phyloP scores from a whole-genome alignment of 64 coral and sea anemone species.

The Pocillopora verrucosa region DNA sequence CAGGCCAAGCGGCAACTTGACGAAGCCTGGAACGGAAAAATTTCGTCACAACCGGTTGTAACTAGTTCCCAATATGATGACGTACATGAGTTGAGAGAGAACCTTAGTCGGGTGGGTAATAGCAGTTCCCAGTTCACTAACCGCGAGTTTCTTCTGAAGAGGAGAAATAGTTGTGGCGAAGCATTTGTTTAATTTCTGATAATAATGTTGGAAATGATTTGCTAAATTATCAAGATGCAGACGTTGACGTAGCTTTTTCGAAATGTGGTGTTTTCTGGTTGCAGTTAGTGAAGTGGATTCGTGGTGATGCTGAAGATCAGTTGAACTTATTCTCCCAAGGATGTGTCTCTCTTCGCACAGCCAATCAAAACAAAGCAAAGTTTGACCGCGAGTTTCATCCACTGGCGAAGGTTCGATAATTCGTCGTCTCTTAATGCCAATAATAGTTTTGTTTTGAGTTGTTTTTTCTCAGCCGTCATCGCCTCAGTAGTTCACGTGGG shows the following conservation, averaged over 20 bases:
- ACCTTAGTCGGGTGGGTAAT: slow-evolving; percentile 15
- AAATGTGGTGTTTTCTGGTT: not conserved
- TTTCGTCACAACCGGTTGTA: not conserved
- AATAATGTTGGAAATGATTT: no score
- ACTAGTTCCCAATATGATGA: not conserved
- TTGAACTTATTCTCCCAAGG: slow-evolving; percentile 28
- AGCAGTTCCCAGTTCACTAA: no score
- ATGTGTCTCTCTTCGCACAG: slow-evolving; percentile 43
- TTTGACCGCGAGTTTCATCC: slow-evolving; percentile 82
- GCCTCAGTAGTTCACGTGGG: no score
- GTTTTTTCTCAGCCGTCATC: not conserved
- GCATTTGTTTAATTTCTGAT: no score
- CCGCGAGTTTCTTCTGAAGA: no score
- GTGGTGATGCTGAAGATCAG: slow-evolving; percentile 55
- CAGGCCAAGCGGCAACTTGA: slow-evolving; percentile 72
- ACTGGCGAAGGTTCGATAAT: slow-evolving; percentile 52
- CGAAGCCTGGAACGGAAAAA: slow-evolving; percentile 44
- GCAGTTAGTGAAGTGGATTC: slow-evolving; percentile 82
- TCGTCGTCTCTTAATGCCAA: not conserved
- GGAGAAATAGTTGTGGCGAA: no score
- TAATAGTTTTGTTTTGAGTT: not conserved
- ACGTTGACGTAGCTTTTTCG: not conserved
- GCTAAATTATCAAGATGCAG: no score
- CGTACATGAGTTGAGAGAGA: slow-evolving; percentile 19
- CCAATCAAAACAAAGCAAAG: slow-evolving; percentile 57